Conservation (phyloP, 2,888 invertebrate genomes). For the Byasa hedistus region DNA sequence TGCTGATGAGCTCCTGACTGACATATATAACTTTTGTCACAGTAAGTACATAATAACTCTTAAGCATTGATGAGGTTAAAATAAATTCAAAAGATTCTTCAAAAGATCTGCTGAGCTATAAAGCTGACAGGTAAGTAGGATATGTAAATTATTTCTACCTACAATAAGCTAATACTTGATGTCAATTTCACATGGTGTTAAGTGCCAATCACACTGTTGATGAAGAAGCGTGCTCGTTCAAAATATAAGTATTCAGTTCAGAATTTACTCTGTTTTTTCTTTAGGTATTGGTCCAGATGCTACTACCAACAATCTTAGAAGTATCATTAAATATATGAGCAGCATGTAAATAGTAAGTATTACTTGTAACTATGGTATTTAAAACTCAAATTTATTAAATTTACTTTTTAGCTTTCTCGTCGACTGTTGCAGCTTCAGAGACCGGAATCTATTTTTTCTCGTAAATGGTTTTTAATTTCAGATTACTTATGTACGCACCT, state of each 20-base stretch:
- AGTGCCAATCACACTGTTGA: too few species aligned
- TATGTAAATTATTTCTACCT: too few species aligned
- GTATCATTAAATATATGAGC: not conserved
- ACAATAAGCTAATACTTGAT: too few species aligned
- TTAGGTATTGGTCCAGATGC: not conserved
- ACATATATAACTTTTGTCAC: slow-evolving; percentile 5
- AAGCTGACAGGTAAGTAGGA: not conserved
- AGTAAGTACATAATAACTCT: slow-evolving; percentile 20
- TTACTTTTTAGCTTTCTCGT: slow-evolving; percentile 9
- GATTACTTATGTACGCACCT: slow-evolving; percentile 10
- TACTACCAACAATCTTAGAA: not conserved
- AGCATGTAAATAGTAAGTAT: slow-evolving; percentile 15
- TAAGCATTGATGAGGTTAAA: not conserved
- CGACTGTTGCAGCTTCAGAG: slow-evolving; percentile 1
- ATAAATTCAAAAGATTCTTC: not conserved
- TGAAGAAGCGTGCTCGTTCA: not conserved
- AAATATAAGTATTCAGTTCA: slow-evolving; percentile 19
- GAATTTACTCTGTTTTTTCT: not conserved
- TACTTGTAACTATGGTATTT: slow-evolving; percentile 5
- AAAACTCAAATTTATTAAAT: slow-evolving; percentile 2
- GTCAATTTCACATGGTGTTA: too few species aligned
- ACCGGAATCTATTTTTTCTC: slow-evolving; percentile 8
- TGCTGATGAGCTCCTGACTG: slow-evolving; percentile 1
- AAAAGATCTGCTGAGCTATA: not conserved
- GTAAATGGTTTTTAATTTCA: slow-evolving; percentile 22